Evolutionary conservation across 1,140 invertebrate genomes (phyloP).

Genomic region (Aphaenogaster ashmeadi): DNA sequence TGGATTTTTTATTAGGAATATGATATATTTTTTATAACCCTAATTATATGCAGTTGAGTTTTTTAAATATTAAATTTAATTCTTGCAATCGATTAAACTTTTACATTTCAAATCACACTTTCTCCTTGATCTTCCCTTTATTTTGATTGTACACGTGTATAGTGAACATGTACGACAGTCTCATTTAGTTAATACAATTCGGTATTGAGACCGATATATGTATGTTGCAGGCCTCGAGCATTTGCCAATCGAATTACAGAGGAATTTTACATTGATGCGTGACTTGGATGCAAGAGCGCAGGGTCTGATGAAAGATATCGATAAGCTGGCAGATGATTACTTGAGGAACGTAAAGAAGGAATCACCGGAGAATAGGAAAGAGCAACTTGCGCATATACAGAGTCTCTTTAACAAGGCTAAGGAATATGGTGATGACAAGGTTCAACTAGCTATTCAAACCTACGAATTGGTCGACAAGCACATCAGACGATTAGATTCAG

Average conservation of each 20-base stretch:
- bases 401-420: slow-evolving; percentile 96
- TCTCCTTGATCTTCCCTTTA: not conserved
- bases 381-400: slow-evolving; percentile 95
- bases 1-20: not conserved
- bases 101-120: not conserved
- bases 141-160: not conserved
- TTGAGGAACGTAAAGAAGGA: slow-evolving; percentile 90
- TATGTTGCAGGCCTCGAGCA: slow-evolving; percentile 94
- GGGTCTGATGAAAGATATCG: slow-evolving; percentile 96
- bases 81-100: not conserved
- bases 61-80: not conserved
- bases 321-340: slow-evolving; percentile 95
- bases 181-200: not conserved
- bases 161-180: not conserved
- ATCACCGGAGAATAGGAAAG: slow-evolving; percentile 92
- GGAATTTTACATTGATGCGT: slow-evolving; percentile 98
- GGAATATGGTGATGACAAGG: slow-evolving; percentile 98
- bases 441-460: slow-evolving; percentile 98
- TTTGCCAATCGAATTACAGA: slow-evolving; percentile 96
- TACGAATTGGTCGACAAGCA: slow-evolving; percentile 99
- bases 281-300: slow-evolving; percentile 97
- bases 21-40: too few species aligned
- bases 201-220: not conserved
- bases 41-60: slow-evolving; percentile 2
- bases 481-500: slow-evolving; percentile 97